Base-by-base conservation (phyloP, 1,140 invertebrate species). In the Bradysia coprophila region DNA sequence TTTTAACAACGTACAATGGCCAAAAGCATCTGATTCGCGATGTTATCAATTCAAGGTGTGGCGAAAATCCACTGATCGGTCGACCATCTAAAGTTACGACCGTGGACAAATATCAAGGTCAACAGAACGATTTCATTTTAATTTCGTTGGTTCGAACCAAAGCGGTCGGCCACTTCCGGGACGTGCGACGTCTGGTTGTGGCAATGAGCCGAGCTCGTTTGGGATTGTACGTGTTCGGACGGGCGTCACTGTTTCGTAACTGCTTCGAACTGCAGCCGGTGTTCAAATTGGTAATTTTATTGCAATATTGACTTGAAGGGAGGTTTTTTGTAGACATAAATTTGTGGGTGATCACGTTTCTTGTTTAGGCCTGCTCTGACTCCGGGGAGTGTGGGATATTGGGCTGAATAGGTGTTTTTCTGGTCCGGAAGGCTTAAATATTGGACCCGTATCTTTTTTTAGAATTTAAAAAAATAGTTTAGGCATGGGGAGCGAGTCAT, bases 1-100 rank as follows among this genome's bases (percentile, higher is more conserved):
- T 99, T 50, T 61, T 99, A n/a, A 98, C 95, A 0, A 98, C 96
- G 0, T 99, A 99, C 62, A 99, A 99, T 65, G 96, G 96, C 8
- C 96, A 99, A 63, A 98, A 98, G 59, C 90, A 96, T 65, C 69
- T 99, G 16, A 88, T 99, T 22, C 63, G 90, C 21, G 96, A 99
- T 65, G 91, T 99, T 8, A 83, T 98, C 38, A 81, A 91, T 49
- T 84, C 87, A 38, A 70, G 93, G 45, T 99, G 95, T 66, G 88
- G 84, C 0, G 80, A 81, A 37, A 98, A 99, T 69, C 89, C 93
- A 1, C 68, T 98, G n/a, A 93, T 99, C 54, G 95, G 95, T 8
- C 66, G 77, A 48, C 95, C 96, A 1, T 78, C 88, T 50, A 98
- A 97, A 70, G 87, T 81, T 21, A 84, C 84, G 1, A 99, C 96